phyloP scores from a whole-genome alignment of 2,113 vertebrate species.

The Numida meleagris region DNA sequence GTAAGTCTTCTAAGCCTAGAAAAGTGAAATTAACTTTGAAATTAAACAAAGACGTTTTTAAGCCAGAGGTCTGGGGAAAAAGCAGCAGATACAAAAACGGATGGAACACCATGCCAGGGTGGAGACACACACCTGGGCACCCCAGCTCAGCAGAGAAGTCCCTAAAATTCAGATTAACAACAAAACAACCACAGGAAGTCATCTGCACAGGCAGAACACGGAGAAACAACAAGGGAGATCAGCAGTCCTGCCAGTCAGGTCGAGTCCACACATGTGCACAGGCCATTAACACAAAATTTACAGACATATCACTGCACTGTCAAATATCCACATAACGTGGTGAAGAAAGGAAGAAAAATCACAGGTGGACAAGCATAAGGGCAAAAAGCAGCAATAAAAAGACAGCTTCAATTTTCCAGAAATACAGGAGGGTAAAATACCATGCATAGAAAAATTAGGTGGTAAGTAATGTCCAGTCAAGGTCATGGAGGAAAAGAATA shows the following conservation, averaged over 20 bases:
- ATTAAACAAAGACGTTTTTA: neutral
- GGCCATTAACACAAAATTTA: neutral
- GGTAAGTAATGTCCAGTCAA: neutral
- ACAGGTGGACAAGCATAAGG: neutral
- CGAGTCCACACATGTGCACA: neutral
- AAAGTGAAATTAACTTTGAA: neutral
- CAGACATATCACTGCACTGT: neutral
- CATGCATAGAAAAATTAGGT: too few species aligned
- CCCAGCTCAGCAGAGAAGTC: neutral
- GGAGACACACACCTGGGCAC: neutral
- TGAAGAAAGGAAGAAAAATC: neutral
- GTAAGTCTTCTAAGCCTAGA: neutral
- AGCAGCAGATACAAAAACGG: neutral
- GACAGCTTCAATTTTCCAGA: neutral
- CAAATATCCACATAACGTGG: neutral
- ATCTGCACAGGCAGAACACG: neutral
- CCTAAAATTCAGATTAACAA: neutral
- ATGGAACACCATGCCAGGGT: neutral
- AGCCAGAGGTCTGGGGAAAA: neutral
- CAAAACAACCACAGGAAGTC: neutral
- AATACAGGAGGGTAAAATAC: neutral
- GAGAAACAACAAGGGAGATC: neutral
- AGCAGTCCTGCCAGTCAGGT: neutral
- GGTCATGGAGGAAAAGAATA: neutral
- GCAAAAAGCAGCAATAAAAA: neutral